Conservation (phyloP, 2,888 invertebrate genomes). For the Protophormia terraenovae region DNA sequence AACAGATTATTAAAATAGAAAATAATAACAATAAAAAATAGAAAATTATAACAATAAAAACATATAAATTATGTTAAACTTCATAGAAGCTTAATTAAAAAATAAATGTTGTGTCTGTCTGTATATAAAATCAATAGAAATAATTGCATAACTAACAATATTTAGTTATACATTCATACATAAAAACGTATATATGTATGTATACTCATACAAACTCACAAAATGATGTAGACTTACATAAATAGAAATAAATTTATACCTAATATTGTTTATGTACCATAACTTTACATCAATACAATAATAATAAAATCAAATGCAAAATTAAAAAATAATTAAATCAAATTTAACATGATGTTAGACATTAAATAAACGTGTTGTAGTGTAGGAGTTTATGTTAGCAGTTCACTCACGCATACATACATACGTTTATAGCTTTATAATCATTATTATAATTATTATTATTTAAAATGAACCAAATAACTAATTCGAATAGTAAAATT, state of each 20-base stretch:
- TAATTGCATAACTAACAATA: conserved; percentile 1
- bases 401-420: neutral
- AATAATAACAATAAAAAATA: neutral
- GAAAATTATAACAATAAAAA: neutral
- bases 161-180: neutral
- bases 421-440: conserved; percentile 29
- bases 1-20: neutral
- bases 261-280: neutral
- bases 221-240: neutral
- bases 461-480: conserved; percentile 5
- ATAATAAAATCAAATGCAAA: neutral
- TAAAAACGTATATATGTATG: neutral
- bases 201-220: neutral
- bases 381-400: neutral
- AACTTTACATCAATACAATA: neutral
- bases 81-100: conserved; percentile 30
- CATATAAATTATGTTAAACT: conserved; percentile 13
- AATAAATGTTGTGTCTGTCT: conserved; percentile 41
- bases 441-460: conserved; percentile 1
- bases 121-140: conserved; percentile 11
- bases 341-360: conserved; percentile 12
- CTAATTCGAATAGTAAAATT: neutral
- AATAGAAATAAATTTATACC: conserved; percentile 22
- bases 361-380: neutral
- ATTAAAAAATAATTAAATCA: neutral